Percentiles rank a stretch among this genome's conserved stretches.
Evolutionary conservation across 2,113 vertebrate genomes (phyloP).

Genomic region (Gavia stellata): DNA sequence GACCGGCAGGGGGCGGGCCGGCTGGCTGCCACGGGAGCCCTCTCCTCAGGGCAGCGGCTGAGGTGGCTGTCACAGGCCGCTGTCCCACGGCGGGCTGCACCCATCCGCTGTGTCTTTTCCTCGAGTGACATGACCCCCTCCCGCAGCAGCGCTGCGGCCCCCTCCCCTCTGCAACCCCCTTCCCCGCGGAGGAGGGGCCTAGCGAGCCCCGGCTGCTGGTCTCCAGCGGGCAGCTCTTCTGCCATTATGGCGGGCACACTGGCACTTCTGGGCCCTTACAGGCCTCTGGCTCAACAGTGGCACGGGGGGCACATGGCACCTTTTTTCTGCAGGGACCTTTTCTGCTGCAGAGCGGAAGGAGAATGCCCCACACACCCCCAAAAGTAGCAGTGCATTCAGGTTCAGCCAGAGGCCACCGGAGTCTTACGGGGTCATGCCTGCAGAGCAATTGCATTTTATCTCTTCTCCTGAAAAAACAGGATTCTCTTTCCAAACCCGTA

Average conservation of each 20-base stretch:
- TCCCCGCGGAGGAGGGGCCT: not conserved
- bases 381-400: rapidly evolving
- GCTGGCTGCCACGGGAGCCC: rapidly evolving
- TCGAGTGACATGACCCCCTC: not conserved
- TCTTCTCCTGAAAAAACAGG: not conserved
- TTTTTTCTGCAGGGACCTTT: rapidly evolving
- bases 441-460: not conserved
- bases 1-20: rapidly evolving
- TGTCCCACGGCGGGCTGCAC: too few species aligned
- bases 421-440: rapidly evolving
- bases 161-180: rapidly evolving
- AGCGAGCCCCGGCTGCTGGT: rapidly evolving
- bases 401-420: not conserved
- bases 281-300: rapidly evolving
- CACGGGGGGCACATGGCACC: rapidly evolving
- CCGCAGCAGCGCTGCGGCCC: rapidly evolving
- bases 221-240: not conserved
- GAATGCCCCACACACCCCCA: rapidly evolving
- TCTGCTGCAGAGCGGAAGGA: not conserved
- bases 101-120: not conserved
- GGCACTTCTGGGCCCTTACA: rapidly evolving
- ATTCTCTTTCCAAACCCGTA: not conserved
- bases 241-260: rapidly evolving
- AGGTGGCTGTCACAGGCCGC: not conserved
- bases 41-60: not conserved